Percentiles rank a stretch among this genome's conserved stretches.
Evolutionary conservation across 2,888 invertebrate genomes (phyloP).

Genomic region (Mesorhabditis spiculigera): DNA sequence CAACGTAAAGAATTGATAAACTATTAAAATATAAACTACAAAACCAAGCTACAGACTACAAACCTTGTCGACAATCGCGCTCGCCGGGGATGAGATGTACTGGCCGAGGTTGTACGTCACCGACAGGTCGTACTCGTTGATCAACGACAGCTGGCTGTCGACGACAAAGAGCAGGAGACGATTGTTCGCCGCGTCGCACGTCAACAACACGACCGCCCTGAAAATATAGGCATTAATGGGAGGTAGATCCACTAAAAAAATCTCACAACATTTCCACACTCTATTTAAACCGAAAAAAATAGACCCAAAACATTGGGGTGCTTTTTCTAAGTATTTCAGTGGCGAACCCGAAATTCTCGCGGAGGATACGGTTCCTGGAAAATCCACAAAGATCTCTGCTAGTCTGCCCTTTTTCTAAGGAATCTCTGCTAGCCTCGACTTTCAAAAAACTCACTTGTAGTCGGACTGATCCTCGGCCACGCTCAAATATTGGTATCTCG

Average conservation of each 20-base stretch:
- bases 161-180: slow-evolving; percentile 40
- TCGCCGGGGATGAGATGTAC: slow-evolving; percentile 36
- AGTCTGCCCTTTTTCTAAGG: no score
- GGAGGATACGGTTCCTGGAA: no score
- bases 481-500: slow-evolving; percentile 37
- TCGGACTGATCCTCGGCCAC: slow-evolving; percentile 45
- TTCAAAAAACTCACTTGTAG: slow-evolving; percentile 30
- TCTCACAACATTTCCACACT: neutral
- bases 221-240: slow-evolving; percentile 8
- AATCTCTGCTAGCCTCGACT: neutral
- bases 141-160: slow-evolving; percentile 32
- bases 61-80: slow-evolving; percentile 41
- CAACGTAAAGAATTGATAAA: neutral
- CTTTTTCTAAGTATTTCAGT: no score
- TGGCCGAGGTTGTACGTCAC: slow-evolving; percentile 39
- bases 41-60: neutral
- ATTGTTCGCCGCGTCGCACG: slow-evolving; percentile 45
- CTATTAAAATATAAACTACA: neutral
- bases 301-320: no score
- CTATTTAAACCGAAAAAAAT: neutral
- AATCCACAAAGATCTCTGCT: no score
- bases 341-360: no score
- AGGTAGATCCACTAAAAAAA: neutral
- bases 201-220: slow-evolving; percentile 43
- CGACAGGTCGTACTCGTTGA: slow-evolving; percentile 42